Conservation (phyloP, 2,888 invertebrate genomes). For the Tenthredo distinguenda region DNA sequence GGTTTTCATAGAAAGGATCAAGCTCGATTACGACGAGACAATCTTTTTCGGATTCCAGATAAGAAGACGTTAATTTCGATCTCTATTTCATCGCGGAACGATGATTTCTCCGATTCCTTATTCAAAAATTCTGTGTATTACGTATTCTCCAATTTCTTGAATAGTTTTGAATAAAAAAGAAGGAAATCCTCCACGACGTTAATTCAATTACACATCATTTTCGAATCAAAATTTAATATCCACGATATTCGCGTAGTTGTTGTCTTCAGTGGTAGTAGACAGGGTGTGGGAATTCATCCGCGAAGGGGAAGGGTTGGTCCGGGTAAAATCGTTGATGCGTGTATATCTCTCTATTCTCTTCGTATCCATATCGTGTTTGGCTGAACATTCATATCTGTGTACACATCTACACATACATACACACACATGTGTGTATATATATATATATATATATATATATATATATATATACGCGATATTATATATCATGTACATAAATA, state of each 20-base stretch:
- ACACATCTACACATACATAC: background rate
- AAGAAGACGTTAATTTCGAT: too few species aligned
- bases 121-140: too few species aligned
- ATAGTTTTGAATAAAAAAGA: too few species aligned
- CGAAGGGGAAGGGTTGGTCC: background rate
- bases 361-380: slow-evolving; percentile 10
- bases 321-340: background rate
- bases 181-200: background rate
- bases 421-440: background rate
- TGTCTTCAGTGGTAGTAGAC: background rate
- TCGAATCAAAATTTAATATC: background rate
- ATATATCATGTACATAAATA: background rate
- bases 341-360: background rate
- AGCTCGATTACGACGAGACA: too few species aligned
- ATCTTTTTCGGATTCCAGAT: too few species aligned
- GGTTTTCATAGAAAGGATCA: too few species aligned
- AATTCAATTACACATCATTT: background rate
- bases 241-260: background rate
- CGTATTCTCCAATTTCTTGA: too few species aligned
- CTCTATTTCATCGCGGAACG: too few species aligned
- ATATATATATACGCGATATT: background rate
- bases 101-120: too few species aligned
- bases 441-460: background rate
- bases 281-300: background rate
- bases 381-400: background rate